Conservation (phyloP, 2,888 invertebrate genomes). For the Microchrysa polita region DNA sequence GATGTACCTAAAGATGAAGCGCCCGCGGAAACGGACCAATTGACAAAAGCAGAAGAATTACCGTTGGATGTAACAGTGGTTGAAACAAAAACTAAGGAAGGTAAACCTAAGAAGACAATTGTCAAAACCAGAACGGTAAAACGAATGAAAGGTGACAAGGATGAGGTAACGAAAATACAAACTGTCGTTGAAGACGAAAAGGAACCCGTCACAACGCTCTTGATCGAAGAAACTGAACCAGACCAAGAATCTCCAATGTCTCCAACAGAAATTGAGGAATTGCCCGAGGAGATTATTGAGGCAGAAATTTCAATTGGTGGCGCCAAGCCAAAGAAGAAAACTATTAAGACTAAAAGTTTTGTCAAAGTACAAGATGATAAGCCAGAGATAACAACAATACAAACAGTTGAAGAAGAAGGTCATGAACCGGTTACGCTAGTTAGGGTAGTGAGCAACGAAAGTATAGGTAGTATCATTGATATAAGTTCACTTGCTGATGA, state of each 20-base stretch:
- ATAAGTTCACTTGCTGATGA: conserved; percentile 58
- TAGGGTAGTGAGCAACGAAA: conserved; percentile 62
- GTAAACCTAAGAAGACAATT: conserved; percentile 57
- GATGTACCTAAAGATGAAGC: conserved; percentile 54
- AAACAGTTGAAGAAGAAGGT: conserved; percentile 65
- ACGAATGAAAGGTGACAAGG: conserved; percentile 61
- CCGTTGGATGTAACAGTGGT: conserved; percentile 60
- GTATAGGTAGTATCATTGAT: conserved; percentile 51
- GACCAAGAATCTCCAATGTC: conserved; percentile 45
- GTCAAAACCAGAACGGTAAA: conserved; percentile 61
- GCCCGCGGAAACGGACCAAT: conserved; percentile 26
- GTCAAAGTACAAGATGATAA: conserved; percentile 58
- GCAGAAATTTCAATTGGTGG: conserved; percentile 58
- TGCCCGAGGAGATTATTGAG: conserved; percentile 60
- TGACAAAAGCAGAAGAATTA: conserved; percentile 54
- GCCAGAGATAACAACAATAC: conserved; percentile 65
- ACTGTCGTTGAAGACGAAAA: conserved; percentile 59
- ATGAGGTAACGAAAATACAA: conserved; percentile 63
- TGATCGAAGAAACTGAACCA: conserved; percentile 56
- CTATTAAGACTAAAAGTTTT: conserved; percentile 59
- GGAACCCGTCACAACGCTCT: conserved; percentile 58
- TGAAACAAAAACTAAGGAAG: conserved; percentile 58
- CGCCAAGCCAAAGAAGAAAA: conserved; percentile 56
- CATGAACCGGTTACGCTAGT: conserved; percentile 63
- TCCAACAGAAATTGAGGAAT: conserved; percentile 54